Conservation (phyloP, 2,888 invertebrate genomes). For the Eristalinus sepulchralis region DNA sequence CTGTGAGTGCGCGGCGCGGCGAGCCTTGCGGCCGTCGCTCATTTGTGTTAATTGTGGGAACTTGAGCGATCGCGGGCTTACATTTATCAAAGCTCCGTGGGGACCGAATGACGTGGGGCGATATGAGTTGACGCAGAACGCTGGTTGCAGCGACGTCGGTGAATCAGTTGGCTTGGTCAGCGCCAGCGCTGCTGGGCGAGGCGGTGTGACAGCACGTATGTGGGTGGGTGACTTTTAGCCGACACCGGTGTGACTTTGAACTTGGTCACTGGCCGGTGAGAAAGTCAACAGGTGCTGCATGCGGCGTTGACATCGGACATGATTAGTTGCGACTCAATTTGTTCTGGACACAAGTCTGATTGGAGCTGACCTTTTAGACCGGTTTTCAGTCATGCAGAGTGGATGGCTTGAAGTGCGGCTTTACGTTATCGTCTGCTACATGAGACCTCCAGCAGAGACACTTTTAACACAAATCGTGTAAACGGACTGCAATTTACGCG, state of each 20-base stretch:
- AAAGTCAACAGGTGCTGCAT: background rate
- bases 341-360: background rate
- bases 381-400: too few relatives aligned
- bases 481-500: too few relatives aligned
- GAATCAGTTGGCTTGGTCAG: background rate
- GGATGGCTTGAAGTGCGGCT: background rate
- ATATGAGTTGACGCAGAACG: constrained; percentile 5
- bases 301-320: background rate
- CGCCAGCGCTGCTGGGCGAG: background rate
- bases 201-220: background rate
- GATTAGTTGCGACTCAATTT: background rate
- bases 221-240: background rate
- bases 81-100: constrained; percentile 36
- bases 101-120: constrained; percentile 54
- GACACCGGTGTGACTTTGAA: background rate
- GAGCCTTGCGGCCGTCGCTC: constrained; percentile 38
- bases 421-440: too few relatives aligned
- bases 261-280: background rate
- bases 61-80: constrained; percentile 48
- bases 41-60: constrained; percentile 68
- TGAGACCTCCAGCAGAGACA: too few relatives aligned
- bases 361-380: background rate
- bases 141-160: background rate
- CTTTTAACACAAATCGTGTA: too few relatives aligned
- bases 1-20: constrained; percentile 23